phyloP scores from a whole-genome alignment of 2,888 invertebrate genomes.

The Congeria kusceri region DNA sequence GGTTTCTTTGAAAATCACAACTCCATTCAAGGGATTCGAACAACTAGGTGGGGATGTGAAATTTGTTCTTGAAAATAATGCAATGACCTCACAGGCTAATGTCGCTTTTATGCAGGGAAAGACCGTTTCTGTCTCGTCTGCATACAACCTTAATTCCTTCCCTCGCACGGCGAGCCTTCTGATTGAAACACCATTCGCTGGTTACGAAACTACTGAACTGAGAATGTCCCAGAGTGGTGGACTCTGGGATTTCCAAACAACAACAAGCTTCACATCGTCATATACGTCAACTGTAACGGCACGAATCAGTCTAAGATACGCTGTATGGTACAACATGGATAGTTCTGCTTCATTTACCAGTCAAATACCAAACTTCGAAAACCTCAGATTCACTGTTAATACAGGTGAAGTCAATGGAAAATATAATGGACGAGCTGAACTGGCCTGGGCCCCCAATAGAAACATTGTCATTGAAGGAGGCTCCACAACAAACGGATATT shows the following conservation, averaged over 20 bases:
- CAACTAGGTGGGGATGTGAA: slow-evolving; percentile 38
- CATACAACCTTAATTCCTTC: slow-evolving; percentile 23
- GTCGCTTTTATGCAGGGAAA: slow-evolving; percentile 34
- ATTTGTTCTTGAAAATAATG: slow-evolving; percentile 13
- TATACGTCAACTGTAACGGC: slow-evolving; percentile 12
- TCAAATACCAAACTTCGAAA: slow-evolving; percentile 40
- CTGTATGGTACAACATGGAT: slow-evolving; percentile 11
- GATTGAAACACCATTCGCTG: slow-evolving; percentile 32
- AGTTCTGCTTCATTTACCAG: slow-evolving; percentile 30
- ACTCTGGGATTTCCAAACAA: slow-evolving; percentile 29
- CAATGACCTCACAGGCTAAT: slow-evolving; percentile 26
- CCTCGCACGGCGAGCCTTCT: slow-evolving; percentile 6
- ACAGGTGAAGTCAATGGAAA: slow-evolving; percentile 17
- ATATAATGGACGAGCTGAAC: slow-evolving; percentile 26
- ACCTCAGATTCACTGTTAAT: slow-evolving; percentile 23
- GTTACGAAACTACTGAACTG: slow-evolving; percentile 27
- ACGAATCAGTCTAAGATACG: slow-evolving; percentile 15
- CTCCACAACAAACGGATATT: neutral
- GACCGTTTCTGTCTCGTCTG: slow-evolving; percentile 25
- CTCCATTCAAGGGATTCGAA: slow-evolving; percentile 39
- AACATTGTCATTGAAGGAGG: slow-evolving; percentile 16
- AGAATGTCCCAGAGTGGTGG: slow-evolving; percentile 20
- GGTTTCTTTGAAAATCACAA: slow-evolving; percentile 13
- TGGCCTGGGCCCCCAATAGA: slow-evolving; percentile 13
- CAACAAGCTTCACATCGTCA: slow-evolving; percentile 12